phyloP scores from a whole-genome alignment of 2,797 vertebrate species.

The Girardinus metallicus region DNA sequence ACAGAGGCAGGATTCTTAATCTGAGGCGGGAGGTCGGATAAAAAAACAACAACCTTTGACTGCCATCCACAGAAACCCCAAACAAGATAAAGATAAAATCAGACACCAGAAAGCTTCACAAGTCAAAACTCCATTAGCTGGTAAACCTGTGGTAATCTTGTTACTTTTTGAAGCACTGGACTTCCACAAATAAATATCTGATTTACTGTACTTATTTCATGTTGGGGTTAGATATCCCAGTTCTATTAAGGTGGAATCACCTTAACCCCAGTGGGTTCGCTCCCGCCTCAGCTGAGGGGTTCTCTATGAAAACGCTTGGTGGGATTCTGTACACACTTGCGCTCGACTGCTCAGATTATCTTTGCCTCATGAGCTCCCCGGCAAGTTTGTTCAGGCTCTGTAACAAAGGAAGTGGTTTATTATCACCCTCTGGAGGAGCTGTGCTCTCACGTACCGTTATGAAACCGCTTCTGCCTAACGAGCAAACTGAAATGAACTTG shows the following conservation, averaged over 20 bases:
- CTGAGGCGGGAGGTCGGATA: slow-evolving; percentile 37
- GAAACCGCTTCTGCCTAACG: slow-evolving; percentile 77
- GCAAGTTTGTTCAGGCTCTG: slow-evolving; percentile 76
- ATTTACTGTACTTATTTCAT: slow-evolving; percentile 49
- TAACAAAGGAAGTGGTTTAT: slow-evolving; percentile 83
- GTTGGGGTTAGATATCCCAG: slow-evolving; percentile 55
- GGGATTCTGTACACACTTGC: slow-evolving; percentile 74
- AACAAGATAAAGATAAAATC: slow-evolving; percentile 31
- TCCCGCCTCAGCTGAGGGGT: slow-evolving; percentile 69
- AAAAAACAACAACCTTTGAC: slow-evolving; percentile 5
- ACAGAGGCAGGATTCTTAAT: slow-evolving; percentile 44
- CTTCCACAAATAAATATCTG: slow-evolving; percentile 58
- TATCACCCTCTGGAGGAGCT: slow-evolving; percentile 77
- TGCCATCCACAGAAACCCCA: slow-evolving; percentile 66
- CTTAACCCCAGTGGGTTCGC: slow-evolving; percentile 70
- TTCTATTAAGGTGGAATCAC: slow-evolving; percentile 69
- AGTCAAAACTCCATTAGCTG: neutral
- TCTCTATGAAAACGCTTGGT: slow-evolving; percentile 69
- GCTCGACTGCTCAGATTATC: slow-evolving; percentile 73
- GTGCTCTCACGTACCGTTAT: slow-evolving; percentile 77
- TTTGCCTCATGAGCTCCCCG: slow-evolving; percentile 69
- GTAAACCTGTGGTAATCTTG: slow-evolving; percentile 2
- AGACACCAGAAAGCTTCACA: neutral
- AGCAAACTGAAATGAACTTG: slow-evolving; percentile 77
- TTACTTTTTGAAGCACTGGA: slow-evolving; percentile 56